Evolutionary conservation across 1,140 invertebrate species (phyloP), one percentile per base, ranked within the genome.

Genomic region (Eulimnadia texana): DNA sequence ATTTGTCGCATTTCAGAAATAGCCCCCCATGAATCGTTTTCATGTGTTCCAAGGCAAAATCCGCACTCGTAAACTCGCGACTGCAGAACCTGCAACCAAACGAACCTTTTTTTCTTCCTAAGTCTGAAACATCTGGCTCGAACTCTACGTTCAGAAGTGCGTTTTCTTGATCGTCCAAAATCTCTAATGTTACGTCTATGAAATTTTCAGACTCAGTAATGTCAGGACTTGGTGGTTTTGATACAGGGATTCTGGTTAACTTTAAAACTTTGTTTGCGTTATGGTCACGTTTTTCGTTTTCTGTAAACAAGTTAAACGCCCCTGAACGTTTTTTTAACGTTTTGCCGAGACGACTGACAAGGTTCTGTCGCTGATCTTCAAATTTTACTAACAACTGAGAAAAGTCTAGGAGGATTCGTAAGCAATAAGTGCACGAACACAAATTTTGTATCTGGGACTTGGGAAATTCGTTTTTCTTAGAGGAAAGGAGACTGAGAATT

Each of bases 1-100:
- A 61, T n/a, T 22, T 55, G 27, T 61, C 60, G 33, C 60, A 61
- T 24, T 54, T 54, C 24, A 28, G 28, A 52, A 61, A 33, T 11
- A 57, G 25, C 22, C 25, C 33, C 10, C 55, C 55, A 22, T 57
- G 55, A n/a, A 33, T 9, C 16, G 22, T 33, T 33, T 57, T 25
- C 55, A 57, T 57, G 55, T 57, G 55, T 13, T 57, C 33, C 1
- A 57, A 29, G 1, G 55, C 55, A 42, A 33, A 57, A 0, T 27
- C 19, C 2, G 55, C 27, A 29, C 20, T 33, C 28, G 33, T 33
- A 33, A 57, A 57, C 25, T 57, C 55, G 27, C 33, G 27, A 23
- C 29, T 57, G 20, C 55, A 57, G 55, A 57, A 57, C 11, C 55
- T 10, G 22, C 55, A 57, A 1, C 25, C 55, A 33, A 16, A 57